Base-by-base conservation (phyloP, 2,113 vertebrate species). In the Coregonus clupeaformis region DNA sequence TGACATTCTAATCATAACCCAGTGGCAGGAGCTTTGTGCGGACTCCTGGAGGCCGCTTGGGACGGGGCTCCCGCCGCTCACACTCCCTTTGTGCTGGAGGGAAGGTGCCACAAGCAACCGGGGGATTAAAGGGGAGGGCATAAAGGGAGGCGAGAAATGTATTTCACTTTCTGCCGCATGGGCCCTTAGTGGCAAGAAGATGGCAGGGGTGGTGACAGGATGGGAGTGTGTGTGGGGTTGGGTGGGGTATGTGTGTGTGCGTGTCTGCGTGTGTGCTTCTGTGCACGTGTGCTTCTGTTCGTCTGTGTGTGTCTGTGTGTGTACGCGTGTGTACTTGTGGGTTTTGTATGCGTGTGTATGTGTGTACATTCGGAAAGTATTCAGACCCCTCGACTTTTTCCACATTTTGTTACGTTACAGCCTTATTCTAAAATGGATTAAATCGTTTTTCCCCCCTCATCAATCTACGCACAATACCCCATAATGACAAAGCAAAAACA, bases 1-100 rank as follows among this genome's bases (percentile, higher is more conserved):
- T 89, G 86, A 92, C 85, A 32, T 89, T 89, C 88, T 93, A 90
- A 91, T 93, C 89, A 86, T 88, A 89, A 89, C 87, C 89, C 75
- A 0, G 68, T 89, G 14, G 6, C 85, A 81, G 91, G 75, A 74
- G 76, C 85, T 88, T 92, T 93, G 89, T 76, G 85, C 78, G 63
- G 65, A 87, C 82, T 47, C 75, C 77, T 75, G 81, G 79, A 42
- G 57, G n/a, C 57, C 57, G 57, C 86, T 83, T 85, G 85, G 85
- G 89, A 81, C 80, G 72, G 87, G 90, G 87, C 84, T 83, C 90
- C 90, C 83, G 87, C 85, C 57, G 86, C 79, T 87, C 77, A 25
- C 68, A 77, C 64, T 90, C 78, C 80, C 82, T 86, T 92, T 92
- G 87, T 92, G 80, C 77, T 32, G 2, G 25, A 18, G 81, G 71